These are phyloP conservation scores for Chrysopa pallens DNA, from an alignment of 1,140 invertebrate species.

Conservation along the genomic window DNA sequence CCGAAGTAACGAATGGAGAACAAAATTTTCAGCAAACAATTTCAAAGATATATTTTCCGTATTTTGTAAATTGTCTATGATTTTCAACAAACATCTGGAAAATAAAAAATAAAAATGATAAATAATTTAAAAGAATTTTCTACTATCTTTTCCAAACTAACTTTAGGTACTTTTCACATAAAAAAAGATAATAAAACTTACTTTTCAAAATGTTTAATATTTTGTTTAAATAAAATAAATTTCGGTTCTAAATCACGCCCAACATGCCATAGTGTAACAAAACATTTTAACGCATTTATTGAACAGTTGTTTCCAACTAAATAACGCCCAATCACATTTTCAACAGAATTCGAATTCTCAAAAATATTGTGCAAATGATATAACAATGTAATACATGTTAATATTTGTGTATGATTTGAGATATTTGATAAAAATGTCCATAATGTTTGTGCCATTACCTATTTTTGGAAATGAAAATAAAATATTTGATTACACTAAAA, in stretches of 20 bases:
- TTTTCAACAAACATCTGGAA: conserved; percentile 48
- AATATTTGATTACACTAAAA: too few relatives aligned
- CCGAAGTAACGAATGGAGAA: conserved; percentile 51
- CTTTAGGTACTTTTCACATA: background rate
- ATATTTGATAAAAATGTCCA: conserved; percentile 46
- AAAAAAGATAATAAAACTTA: conserved; percentile 10
- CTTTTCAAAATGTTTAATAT: conserved; percentile 33
- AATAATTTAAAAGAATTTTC: background rate
- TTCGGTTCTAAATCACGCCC: conserved; percentile 44
- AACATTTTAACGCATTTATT: conserved; percentile 53
- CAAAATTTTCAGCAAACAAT: conserved; percentile 50
- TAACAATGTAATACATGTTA: conserved; percentile 45
- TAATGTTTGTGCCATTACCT: conserved; percentile 41
- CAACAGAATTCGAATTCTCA: conserved; percentile 37
- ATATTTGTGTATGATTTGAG: conserved; percentile 35
- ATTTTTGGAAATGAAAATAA: background rate
- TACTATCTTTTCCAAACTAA: background rate
- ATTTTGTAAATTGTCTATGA: conserved; percentile 58
- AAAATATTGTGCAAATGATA: conserved; percentile 52
- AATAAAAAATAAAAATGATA: conserved; percentile 1
- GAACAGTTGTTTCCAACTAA: conserved; percentile 25
- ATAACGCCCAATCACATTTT: conserved; percentile 44
- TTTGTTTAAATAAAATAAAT: conserved; percentile 13
- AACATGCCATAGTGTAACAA: conserved; percentile 62
- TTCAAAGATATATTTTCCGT: conserved; percentile 47